Conservation (phyloP, 2,113 vertebrate genomes). For the Zosterops borbonicus region DNA sequence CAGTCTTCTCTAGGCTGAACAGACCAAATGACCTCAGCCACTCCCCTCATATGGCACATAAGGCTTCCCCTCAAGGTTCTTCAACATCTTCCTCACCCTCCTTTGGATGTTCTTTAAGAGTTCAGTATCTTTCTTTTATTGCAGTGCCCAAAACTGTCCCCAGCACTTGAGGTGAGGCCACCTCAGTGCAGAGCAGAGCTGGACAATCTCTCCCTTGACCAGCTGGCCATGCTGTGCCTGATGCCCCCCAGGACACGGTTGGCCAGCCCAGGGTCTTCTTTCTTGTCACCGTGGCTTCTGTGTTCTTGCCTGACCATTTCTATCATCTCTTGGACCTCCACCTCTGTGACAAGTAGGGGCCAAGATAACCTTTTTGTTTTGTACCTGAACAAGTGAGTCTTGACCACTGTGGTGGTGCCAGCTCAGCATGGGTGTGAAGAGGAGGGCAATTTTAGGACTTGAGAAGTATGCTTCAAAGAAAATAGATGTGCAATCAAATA, state of each 20-base stretch:
- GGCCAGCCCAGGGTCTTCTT: not conserved
- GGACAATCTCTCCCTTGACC: not conserved
- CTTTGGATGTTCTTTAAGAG: not conserved
- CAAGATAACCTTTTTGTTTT: not conserved
- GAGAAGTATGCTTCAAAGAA: not conserved
- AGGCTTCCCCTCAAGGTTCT: not conserved
- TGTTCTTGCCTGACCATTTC: not conserved
- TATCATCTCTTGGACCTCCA: not conserved
- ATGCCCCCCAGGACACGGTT: rapidly evolving
- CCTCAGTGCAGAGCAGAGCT: not conserved
- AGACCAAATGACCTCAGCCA: not conserved
- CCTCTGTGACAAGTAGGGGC: not conserved
- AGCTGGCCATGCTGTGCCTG: not conserved
- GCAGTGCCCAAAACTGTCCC: not conserved
- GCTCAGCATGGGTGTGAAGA: not conserved
- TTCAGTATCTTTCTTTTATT: not conserved
- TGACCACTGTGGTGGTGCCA: not conserved
- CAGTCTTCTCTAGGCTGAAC: not conserved
- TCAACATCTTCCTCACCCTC: not conserved
- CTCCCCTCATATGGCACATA: not conserved
- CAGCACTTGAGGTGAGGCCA: rapidly evolving
- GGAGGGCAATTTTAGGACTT: not conserved
- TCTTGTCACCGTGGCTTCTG: rapidly evolving
- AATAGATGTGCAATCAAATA: not conserved
- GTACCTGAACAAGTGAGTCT: not conserved